phyloP scores from a whole-genome alignment of 2,797 vertebrate species.

The Enteromius radiatus region DNA sequence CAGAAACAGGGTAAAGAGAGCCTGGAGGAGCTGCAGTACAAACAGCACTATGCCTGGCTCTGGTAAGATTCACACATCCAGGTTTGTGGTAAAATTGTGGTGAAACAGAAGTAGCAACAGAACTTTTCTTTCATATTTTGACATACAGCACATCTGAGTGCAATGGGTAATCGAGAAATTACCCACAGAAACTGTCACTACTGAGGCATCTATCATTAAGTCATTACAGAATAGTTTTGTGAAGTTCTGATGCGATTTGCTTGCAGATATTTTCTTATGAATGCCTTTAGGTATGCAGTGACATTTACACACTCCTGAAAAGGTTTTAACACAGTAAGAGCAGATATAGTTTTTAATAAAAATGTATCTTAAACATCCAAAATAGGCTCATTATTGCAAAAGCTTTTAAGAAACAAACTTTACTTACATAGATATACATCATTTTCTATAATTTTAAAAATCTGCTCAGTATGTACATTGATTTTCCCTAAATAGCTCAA shows the following conservation, averaged over 20 bases:
- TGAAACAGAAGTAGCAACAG: not conserved
- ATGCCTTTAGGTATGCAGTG: not conserved
- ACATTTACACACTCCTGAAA: not conserved
- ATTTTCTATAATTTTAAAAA: not conserved
- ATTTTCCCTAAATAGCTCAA: too few species aligned
- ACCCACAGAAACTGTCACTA: too few species aligned
- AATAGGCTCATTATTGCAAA: too few species aligned
- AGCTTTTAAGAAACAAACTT: constrained; percentile 1
- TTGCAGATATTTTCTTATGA: not conserved
- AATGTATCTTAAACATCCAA: not conserved
- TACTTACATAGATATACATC: not conserved
- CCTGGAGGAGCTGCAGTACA: constrained; percentile 86
- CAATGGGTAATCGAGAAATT: not conserved
- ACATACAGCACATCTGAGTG: not conserved
- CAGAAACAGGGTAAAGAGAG: constrained; percentile 87
- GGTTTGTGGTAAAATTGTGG: not conserved
- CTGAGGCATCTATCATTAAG: not conserved
- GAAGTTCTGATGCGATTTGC: not conserved
- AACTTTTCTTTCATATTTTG: not conserved
- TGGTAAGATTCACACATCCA: constrained; percentile 80
- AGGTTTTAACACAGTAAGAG: not conserved
- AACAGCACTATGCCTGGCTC: constrained; percentile 90
- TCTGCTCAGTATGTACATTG: not conserved
- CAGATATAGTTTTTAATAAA: not conserved
- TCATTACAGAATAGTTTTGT: not conserved